A percentile compares a stretch with the other conserved stretches of the same genome.
phyloP scores from a whole-genome alignment of 2,888 invertebrate genomes.

The Phengaris alcon region DNA sequence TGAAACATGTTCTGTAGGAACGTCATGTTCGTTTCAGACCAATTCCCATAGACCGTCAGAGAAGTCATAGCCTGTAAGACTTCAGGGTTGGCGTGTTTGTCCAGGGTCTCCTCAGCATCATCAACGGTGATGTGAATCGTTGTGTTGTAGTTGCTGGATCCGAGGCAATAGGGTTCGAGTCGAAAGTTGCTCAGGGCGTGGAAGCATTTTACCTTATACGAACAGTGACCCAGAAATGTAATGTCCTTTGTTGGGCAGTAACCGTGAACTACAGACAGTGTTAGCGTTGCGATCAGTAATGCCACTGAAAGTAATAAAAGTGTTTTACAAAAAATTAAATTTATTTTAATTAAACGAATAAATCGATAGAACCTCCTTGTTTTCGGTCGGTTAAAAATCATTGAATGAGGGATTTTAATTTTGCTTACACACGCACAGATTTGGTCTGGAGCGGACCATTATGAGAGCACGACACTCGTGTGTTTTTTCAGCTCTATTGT shows the following conservation, averaged over 20 bases:
- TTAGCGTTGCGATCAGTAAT: conserved; percentile 42
- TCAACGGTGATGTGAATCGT: conserved; percentile 53
- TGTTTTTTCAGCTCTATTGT: too few relatives aligned
- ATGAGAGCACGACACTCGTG: too few relatives aligned
- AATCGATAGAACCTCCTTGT: too few relatives aligned
- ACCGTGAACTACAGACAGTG: conserved; percentile 43
- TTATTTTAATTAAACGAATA: too few relatives aligned
- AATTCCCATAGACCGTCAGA: conserved; percentile 50
- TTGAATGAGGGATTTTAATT: too few relatives aligned
- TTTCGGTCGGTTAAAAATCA: too few relatives aligned
- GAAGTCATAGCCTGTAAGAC: conserved; percentile 53
- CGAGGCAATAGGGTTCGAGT: conserved; percentile 53
- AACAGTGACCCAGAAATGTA: conserved; percentile 47
- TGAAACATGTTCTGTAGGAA: conserved; percentile 53
- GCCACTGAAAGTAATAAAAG: conserved; percentile 46
- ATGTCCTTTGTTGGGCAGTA: conserved; percentile 50
- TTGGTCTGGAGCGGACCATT: too few relatives aligned
- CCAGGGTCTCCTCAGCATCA: conserved; percentile 49
- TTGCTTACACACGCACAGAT: too few relatives aligned
- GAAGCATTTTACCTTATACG: conserved; percentile 51
- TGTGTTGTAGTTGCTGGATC: conserved; percentile 55
- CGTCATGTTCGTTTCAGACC: conserved; percentile 49
- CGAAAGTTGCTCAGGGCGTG: conserved; percentile 47
- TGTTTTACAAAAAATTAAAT: neutral
- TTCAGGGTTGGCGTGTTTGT: conserved; percentile 44